phyloP scores from a whole-genome alignment of 2,888 invertebrate genomes.

The Galeruca laticollis region DNA sequence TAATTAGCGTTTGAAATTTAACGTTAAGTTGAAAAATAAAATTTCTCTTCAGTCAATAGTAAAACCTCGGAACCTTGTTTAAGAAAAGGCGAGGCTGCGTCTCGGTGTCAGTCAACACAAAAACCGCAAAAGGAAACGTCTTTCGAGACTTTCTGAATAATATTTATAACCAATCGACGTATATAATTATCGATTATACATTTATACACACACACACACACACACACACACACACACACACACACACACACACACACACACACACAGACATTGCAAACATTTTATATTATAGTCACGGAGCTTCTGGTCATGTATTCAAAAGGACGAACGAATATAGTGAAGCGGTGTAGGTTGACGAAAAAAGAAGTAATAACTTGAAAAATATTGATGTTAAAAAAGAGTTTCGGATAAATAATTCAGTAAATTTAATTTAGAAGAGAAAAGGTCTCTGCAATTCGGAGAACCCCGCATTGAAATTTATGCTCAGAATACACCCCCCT shows the following conservation, averaged over 20 bases:
- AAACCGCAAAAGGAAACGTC: constrained; percentile 14
- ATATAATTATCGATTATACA: not conserved
- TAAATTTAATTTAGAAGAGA: too few species aligned
- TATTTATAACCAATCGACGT: constrained; percentile 1
- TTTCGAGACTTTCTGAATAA: constrained; percentile 14
- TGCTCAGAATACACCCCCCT: too few species aligned
- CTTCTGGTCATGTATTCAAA: not conserved
- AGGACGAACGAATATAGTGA: not conserved
- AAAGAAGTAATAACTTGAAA: not conserved
- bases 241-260: not conserved
- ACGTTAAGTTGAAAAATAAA: not conserved
- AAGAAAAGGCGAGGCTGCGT: constrained; percentile 13
- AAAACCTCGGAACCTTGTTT: constrained; percentile 10
- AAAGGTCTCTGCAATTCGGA: too few species aligned
- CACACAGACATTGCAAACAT: not conserved
- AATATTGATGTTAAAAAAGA: too few species aligned
- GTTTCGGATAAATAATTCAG: too few species aligned
- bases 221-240: not conserved
- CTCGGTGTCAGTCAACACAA: not conserved
- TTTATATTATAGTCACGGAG: not conserved
- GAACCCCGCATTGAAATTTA: too few species aligned
- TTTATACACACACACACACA: not conserved
- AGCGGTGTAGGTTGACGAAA: not conserved
- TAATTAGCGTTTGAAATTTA: constrained; percentile 1
- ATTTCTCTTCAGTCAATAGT: constrained; percentile 8